Conservation (phyloP, 2,113 vertebrate species). For the Protomyctophum bolini region DNA sequence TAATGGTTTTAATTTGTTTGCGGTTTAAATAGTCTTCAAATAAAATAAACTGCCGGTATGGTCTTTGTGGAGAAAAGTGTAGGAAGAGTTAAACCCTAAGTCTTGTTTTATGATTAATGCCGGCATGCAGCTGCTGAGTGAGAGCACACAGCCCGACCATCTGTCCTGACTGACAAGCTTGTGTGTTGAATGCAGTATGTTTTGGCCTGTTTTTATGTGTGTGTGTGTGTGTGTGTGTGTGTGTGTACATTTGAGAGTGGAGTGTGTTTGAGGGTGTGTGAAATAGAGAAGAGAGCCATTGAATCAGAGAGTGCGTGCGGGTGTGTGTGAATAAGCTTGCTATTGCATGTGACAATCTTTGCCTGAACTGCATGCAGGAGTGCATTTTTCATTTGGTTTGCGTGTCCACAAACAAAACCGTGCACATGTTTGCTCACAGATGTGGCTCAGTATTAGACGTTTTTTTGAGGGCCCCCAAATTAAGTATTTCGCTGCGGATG, state of each 20-base stretch:
- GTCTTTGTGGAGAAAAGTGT: conserved; percentile 23
- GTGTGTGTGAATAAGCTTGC: not conserved
- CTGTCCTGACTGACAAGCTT: conserved; percentile 47
- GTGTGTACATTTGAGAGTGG: not conserved
- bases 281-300: not conserved
- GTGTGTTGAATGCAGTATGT: not conserved
- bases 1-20: too few species aligned
- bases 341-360: too few species aligned
- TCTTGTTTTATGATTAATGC: conserved; percentile 73
- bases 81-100: conserved; percentile 65
- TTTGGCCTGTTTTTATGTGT: not conserved
- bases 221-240: conserved; percentile 18
- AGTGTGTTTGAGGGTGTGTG: too few species aligned
- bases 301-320: not conserved
- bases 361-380: not conserved
- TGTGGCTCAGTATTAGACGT: too few species aligned
- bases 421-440: too few species aligned
- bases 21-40: not conserved
- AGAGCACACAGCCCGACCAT: conserved; percentile 66
- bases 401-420: too few species aligned
- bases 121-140: conserved; percentile 71
- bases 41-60: conserved; percentile 6
- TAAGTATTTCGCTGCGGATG: too few species aligned
- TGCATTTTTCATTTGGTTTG: too few species aligned
- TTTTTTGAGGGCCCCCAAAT: too few species aligned